phyloP scores from a whole-genome alignment of 2,888 invertebrate genomes.

The Anarsia innoxiella region DNA sequence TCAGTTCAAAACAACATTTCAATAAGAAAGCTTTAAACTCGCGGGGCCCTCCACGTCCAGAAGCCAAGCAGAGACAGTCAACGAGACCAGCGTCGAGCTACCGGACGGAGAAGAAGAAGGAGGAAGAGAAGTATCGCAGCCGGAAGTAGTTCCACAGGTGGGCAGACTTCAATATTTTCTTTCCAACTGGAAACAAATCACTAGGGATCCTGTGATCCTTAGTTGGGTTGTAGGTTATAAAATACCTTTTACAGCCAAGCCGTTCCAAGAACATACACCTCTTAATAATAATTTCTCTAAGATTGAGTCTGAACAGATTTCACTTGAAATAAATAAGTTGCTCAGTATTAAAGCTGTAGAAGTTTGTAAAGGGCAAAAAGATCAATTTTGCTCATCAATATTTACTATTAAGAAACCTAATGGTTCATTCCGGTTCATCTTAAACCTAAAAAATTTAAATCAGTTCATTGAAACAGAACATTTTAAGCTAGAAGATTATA shows the following conservation, averaged over 20 bases:
- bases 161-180: constrained; percentile 12
- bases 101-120: not conserved
- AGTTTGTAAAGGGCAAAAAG: not conserved
- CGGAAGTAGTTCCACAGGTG: constrained; percentile 10
- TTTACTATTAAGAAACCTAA: constrained; percentile 14
- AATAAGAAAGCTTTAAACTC: constrained; percentile 13
- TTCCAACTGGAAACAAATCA: constrained; percentile 11
- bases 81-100: not conserved
- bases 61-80: not conserved
- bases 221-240: constrained; percentile 14
- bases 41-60: constrained; percentile 11
- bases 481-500: constrained; percentile 17
- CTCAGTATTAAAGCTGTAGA: constrained; percentile 9
- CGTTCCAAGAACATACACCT: constrained; percentile 3
- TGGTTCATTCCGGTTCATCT: constrained; percentile 14
- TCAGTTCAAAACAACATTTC: not conserved
- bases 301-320: constrained; percentile 4
- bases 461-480: constrained; percentile 10
- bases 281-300: constrained; percentile 4
- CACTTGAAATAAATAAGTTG: constrained; percentile 10
- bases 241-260: constrained; percentile 11
- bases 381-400: constrained; percentile 13
- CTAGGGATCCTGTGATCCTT: constrained; percentile 11
- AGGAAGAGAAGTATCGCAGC: not conserved
- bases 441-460: constrained; percentile 13